phyloP scores from a whole-genome alignment of 2,113 vertebrate species.

The Noctilio leporinus region DNA sequence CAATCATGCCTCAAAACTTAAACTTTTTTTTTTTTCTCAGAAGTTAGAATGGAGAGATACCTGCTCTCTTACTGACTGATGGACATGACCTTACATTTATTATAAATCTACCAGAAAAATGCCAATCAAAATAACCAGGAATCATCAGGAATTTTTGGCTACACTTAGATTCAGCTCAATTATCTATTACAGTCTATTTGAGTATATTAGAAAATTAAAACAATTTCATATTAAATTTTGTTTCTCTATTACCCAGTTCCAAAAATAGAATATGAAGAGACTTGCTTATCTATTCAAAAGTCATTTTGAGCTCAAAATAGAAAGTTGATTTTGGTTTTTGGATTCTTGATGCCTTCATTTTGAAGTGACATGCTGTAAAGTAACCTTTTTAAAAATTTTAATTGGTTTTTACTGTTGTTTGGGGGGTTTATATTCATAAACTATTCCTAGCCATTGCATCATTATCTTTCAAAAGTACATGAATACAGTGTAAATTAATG shows the following conservation, averaged over 20 bases:
- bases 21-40: background rate
- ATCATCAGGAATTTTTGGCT: background rate
- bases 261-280: background rate
- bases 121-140: background rate
- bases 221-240: background rate
- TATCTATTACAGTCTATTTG: background rate
- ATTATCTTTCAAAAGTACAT: conserved; percentile 35
- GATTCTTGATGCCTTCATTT: background rate
- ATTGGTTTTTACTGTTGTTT: background rate
- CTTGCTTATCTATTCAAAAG: conserved; percentile 22
- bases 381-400: background rate
- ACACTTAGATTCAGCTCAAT: background rate
- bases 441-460: background rate
- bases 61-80: background rate
- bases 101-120: background rate
- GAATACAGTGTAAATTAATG: conserved; percentile 10
- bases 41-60: background rate
- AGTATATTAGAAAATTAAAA: background rate
- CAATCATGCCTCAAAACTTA: background rate
- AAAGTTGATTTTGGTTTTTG: background rate
- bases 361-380: background rate
- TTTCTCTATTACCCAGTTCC: background rate
- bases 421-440: background rate
- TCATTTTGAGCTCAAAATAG: conserved; percentile 5
- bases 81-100: background rate